phyloP scores from a whole-genome alignment of 2,113 vertebrate genomes.

The Cariama cristata region DNA sequence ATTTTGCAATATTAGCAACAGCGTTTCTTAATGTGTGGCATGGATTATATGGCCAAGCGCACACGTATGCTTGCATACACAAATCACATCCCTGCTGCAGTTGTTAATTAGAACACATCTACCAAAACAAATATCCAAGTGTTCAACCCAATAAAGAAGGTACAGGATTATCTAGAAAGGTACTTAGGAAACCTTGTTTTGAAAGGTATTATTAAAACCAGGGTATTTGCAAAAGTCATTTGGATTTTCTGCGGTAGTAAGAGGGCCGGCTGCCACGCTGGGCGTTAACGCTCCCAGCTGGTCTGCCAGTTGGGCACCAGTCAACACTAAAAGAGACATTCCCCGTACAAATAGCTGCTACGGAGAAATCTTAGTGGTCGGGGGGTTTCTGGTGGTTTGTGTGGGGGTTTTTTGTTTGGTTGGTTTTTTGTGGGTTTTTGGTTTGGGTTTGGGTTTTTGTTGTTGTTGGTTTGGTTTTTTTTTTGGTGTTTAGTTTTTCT shows the following conservation, averaged over 20 bases:
- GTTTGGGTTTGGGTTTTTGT: not conserved
- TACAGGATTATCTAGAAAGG: not conserved
- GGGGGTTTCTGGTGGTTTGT: accelerated
- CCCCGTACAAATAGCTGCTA: not conserved
- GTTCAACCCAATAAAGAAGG: not conserved
- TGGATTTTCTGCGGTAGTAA: not conserved
- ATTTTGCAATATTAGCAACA: not conserved
- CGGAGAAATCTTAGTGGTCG: not conserved
- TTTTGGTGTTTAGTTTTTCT: not conserved
- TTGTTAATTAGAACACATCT: not conserved
- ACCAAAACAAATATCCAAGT: not conserved
- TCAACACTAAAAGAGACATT: not conserved
- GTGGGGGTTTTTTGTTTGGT: not conserved
- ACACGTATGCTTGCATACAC: not conserved
- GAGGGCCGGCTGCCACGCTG: not conserved
- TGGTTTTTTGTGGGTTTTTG: too few species aligned
- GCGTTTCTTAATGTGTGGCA: not conserved
- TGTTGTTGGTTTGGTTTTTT: not conserved
- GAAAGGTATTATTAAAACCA: not conserved
- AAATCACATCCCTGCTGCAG: not conserved
- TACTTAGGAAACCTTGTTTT: not conserved
- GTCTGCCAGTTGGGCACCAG: not conserved
- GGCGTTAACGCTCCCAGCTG: not conserved
- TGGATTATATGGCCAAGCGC: not conserved
- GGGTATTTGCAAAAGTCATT: not conserved